Evolutionary conservation across 2,888 invertebrate species (phyloP).

Genomic region (Caenorhabditis imperialis): DNA sequence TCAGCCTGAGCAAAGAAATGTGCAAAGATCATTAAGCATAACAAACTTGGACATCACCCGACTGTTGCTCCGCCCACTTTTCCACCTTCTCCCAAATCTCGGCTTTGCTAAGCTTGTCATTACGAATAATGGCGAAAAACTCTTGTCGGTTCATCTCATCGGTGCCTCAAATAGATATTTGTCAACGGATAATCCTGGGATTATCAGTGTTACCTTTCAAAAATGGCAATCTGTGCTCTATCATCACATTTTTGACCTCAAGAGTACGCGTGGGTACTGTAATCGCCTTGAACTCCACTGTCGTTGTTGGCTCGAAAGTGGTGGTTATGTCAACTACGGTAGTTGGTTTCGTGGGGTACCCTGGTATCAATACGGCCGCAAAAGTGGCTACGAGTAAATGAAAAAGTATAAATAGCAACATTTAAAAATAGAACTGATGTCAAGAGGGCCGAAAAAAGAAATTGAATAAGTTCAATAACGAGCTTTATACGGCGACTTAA

Average conservation of each 20-base stretch:
- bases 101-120: slow-evolving; percentile 41
- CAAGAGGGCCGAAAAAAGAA: not conserved
- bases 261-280: slow-evolving; percentile 25
- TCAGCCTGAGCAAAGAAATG: slow-evolving; percentile 19
- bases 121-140: slow-evolving; percentile 45
- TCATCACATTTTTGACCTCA: slow-evolving; percentile 10
- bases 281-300: slow-evolving; percentile 4
- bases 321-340: too few species aligned
- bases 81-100: slow-evolving; percentile 51
- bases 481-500: not conserved
- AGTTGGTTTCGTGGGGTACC: not conserved
- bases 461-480: not conserved
- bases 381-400: not conserved
- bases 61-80: slow-evolving; percentile 38
- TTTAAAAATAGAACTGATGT: not conserved
- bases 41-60: slow-evolving; percentile 11
- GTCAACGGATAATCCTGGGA: not conserved
- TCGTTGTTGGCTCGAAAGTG: too few species aligned
- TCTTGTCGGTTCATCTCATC: slow-evolving; percentile 41
- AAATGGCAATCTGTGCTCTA: slow-evolving; percentile 39
- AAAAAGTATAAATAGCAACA: slow-evolving; percentile 19
- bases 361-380: slow-evolving; percentile 5
- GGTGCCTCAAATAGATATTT: slow-evolving; percentile 8
- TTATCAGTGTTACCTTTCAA: slow-evolving; percentile 41
- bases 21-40: not conserved